Percentiles rank a stretch among this genome's conserved stretches.
phyloP scores from a whole-genome alignment of 2,888 invertebrate species.

The Papilio elwesi region DNA sequence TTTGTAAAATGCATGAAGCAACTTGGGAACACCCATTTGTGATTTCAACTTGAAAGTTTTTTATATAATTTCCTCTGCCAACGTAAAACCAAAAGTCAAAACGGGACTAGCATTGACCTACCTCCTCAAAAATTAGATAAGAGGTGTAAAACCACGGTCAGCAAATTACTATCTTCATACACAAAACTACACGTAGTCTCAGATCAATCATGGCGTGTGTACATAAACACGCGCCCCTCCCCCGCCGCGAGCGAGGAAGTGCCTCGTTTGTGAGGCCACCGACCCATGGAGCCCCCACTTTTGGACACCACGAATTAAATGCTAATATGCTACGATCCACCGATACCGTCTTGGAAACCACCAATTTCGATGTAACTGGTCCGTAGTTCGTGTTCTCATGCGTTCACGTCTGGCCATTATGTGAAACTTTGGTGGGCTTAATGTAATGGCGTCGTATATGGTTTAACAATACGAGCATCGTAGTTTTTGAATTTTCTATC shows the following conservation, averaged over 20 bases:
- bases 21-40: background rate
- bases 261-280: conserved; percentile 78
- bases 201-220: conserved; percentile 42
- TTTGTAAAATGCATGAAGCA: background rate
- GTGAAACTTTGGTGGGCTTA: conserved; percentile 8
- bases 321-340: conserved; percentile 76
- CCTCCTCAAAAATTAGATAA: background rate
- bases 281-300: conserved; percentile 79
- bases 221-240: conserved; percentile 64
- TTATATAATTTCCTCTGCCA: background rate
- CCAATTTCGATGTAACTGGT: conserved; percentile 49
- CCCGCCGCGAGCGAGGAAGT: conserved; percentile 76
- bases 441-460: background rate
- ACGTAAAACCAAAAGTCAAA: too few relatives aligned
- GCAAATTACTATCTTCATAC: conserved; percentile 11
- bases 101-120: too few relatives aligned
- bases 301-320: conserved; percentile 78
- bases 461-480: background rate
- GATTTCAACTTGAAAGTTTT: background rate
- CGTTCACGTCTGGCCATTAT: conserved; percentile 9
- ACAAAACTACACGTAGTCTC: background rate
- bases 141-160: background rate
- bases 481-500: background rate
- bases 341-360: conserved; percentile 61
- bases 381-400: conserved; percentile 23